Evolutionary conservation across 1,140 invertebrate species (phyloP).

Genomic region (Drosophila ambigua): DNA sequence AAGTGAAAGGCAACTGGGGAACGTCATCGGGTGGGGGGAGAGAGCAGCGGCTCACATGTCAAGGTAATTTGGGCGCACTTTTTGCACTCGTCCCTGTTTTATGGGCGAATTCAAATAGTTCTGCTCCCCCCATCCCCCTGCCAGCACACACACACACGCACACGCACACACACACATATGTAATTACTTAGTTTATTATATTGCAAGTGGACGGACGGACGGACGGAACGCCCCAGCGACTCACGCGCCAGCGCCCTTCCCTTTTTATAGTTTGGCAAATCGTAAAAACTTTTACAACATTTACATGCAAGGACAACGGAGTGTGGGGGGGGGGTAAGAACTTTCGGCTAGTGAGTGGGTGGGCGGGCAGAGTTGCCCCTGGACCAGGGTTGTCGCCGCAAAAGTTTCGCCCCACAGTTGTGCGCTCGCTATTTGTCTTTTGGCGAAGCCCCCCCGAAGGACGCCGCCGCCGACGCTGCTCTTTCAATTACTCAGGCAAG

Average conservation of each 20-base stretch:
- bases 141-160: conserved; percentile 17
- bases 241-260: conserved; percentile 10
- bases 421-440: conserved; percentile 70
- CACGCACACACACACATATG: conserved; percentile 52
- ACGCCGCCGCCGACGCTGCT: conserved; percentile 29
- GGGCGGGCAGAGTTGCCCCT: conserved; percentile 26
- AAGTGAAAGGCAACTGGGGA: conserved; percentile 77
- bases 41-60: conserved; percentile 54
- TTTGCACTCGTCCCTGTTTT: conserved; percentile 69
- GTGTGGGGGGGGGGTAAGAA: neutral
- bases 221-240: neutral
- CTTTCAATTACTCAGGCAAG: conserved; percentile 68
- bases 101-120: conserved; percentile 77
- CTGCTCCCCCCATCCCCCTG: conserved; percentile 13
- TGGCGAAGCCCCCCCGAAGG: neutral
- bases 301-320: conserved; percentile 61
- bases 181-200: conserved; percentile 82
- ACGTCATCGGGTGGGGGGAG: neutral
- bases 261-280: conserved; percentile 80
- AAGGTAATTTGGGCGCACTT: conserved; percentile 79
- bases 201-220: conserved; percentile 44
- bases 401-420: conserved; percentile 66
- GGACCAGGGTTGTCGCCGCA: conserved; percentile 68
- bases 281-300: conserved; percentile 81
- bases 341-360: neutral